These are phyloP conservation scores for Cotesia congregata DNA, from an alignment of 2,888 invertebrate genomes.

Conservation along the genomic window DNA sequence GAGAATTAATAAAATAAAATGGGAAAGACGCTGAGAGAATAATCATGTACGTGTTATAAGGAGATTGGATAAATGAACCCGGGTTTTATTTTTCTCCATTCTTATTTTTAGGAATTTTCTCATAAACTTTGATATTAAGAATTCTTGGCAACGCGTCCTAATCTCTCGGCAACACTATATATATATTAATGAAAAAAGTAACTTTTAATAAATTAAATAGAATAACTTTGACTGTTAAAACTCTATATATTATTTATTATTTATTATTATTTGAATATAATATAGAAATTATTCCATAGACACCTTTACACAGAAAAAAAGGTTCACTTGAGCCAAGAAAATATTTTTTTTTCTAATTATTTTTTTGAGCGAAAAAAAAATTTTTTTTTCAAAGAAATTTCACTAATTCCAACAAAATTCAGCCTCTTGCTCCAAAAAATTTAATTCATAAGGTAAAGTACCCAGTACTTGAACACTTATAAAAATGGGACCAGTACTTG, in stretches of 20 bases:
- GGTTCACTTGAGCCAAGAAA: no score
- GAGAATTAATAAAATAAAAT: slow-evolving; percentile 24
- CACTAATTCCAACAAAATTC: no score
- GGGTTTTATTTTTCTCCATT: neutral
- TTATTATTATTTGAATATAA: neutral
- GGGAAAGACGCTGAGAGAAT: slow-evolving; percentile 27
- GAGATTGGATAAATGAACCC: slow-evolving; percentile 1
- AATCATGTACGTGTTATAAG: slow-evolving; percentile 1
- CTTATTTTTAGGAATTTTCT: neutral
- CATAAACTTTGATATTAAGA: neutral
- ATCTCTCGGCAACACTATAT: neutral
- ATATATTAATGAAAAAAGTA: neutral
- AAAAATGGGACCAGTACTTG: no score
- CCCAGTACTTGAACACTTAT: no score
- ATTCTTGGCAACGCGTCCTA: neutral
- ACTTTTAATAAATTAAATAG: neutral
- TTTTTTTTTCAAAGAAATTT: no score
- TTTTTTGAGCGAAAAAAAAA: no score
- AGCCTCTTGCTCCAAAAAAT: no score
- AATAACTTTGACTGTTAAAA: neutral
- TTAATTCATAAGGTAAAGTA: no score
- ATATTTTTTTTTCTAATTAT: no score
- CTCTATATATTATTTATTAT: neutral
- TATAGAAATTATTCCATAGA: neutral
- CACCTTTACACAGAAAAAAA: no score